Evolutionary conservation across 2,888 invertebrate genomes (phyloP).

Genomic region (Lasioglossum calceatum): DNA sequence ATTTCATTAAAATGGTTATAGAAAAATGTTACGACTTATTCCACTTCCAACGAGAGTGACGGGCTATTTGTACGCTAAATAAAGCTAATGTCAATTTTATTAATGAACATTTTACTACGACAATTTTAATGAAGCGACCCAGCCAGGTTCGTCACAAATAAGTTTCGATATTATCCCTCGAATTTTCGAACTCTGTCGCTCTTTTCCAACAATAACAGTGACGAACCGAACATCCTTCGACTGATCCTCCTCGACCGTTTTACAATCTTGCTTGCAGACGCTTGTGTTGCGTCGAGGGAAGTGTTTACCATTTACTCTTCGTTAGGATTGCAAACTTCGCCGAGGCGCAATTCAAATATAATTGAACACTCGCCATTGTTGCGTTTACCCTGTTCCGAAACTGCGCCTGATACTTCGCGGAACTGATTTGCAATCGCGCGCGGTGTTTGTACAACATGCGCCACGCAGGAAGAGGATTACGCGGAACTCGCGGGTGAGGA

Average conservation of each 20-base stretch:
- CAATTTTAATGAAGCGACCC: no score
- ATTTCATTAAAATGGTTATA: no score
- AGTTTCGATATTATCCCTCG: neutral
- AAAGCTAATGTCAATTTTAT: no score
- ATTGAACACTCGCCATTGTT: neutral
- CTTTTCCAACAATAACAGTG: neutral
- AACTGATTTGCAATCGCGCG: constrained; percentile 3
- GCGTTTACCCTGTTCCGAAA: constrained; percentile 1
- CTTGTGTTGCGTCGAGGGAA: neutral
- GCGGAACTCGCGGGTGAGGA: neutral
- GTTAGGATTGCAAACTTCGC: neutral
- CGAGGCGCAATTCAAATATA: neutral
- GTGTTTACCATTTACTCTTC: constrained; percentile 1
- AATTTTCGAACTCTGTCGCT: neutral
- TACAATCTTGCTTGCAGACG: neutral
- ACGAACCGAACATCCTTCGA: neutral
- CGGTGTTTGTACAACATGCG: neutral
- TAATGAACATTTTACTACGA: no score
- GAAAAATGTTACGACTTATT: no score
- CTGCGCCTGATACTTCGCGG: neutral
- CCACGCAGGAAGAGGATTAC: neutral
- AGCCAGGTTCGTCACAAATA: neutral
- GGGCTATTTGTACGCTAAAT: no score
- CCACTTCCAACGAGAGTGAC: no score
- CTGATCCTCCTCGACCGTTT: neutral